Base-by-base conservation (phyloP, 2,113 vertebrate species). In the Archilochus colubris region DNA sequence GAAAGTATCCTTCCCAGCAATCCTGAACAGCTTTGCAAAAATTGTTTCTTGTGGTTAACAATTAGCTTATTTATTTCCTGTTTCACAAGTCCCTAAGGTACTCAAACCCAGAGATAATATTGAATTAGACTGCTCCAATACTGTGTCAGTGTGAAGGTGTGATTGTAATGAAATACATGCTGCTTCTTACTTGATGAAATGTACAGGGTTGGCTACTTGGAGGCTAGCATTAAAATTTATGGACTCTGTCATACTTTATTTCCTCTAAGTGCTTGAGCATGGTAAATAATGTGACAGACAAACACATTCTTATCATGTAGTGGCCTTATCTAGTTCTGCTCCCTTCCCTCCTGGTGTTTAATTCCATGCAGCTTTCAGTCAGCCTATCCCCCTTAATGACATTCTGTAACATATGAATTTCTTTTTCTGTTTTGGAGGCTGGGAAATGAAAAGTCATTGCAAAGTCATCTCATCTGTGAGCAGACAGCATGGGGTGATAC, bases 381-480 rank as follows among this genome's bases (percentile, higher is more conserved):
- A 86, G 17, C 17, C 30, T 51, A 12, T 70, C 7, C 22, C 15
- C 10, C 27, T 55, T 70, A 74, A 81, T 67, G 59, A 28, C 62
- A 28, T 31, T 55, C 33, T 81, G 23, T 44, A 95, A 75, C 61
- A 22, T 46, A 51, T 0, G 0, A 40, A 61, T 64, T 70, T 83
- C 57, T 83, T 21, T 40, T 46, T 92, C 87, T 85, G 21, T 21
- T 20, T 48, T 21, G 64, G 51, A 91, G 61, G 28, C 25, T 81
- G 67, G 36, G 46, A 88, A 88, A 75, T 54, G 22, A 81, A 78
- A 94, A 93, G 43, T 63, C 82, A 30, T 51, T 74, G 46, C 50
- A 85, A 90, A 94, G 67, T 73, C 85, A 88, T 64, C 76, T 89
- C 85, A 63, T 94, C 53, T 93, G 50, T 68, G 61, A 86, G 40